These are phyloP conservation scores for Collichthys lucidus DNA, from an alignment of 2,113 vertebrate genomes.

Conservation along the genomic window DNA sequence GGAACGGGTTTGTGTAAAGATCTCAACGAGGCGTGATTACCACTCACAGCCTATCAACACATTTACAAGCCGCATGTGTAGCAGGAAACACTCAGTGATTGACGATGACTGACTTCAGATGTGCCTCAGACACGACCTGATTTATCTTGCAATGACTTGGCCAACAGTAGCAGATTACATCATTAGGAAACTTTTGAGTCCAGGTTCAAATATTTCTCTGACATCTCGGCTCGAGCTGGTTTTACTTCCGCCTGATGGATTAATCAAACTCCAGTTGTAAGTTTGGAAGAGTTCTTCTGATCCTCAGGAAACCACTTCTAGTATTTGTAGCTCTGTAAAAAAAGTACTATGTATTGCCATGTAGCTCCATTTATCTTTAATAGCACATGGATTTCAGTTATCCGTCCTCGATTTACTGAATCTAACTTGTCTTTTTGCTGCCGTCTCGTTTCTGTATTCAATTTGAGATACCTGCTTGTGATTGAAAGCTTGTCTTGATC, in stretches of 20 bases:
- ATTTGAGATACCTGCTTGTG: not conserved
- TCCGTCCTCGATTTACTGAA: not conserved
- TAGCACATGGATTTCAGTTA: not conserved
- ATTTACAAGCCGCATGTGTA: not conserved
- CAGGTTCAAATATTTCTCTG: not conserved
- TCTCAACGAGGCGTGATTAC: conserved; percentile 9
- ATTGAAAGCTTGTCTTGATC: not conserved
- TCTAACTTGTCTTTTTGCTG: not conserved
- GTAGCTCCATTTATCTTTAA: not conserved
- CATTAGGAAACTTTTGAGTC: not conserved
- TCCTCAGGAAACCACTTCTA: not conserved
- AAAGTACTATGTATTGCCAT: not conserved
- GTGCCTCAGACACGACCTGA: conserved; percentile 32
- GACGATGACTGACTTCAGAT: conserved; percentile 58
- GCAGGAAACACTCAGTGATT: conserved; percentile 34
- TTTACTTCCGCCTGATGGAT: no score
- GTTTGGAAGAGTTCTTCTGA: not conserved
- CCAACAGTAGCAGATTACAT: not conserved
- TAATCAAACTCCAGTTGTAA: no score
- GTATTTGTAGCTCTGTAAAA: not conserved
- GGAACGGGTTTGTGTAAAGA: conserved; percentile 11
- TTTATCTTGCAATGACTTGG: not conserved
- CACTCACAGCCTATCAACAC: conserved; percentile 4
- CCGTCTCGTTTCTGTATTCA: not conserved
- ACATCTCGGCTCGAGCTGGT: not conserved